A percentile compares a stretch with the other conserved stretches of the same genome.
These are phyloP conservation scores for Chalcis sispes DNA, from an alignment of 2,888 invertebrate species.

Conservation along the genomic window DNA sequence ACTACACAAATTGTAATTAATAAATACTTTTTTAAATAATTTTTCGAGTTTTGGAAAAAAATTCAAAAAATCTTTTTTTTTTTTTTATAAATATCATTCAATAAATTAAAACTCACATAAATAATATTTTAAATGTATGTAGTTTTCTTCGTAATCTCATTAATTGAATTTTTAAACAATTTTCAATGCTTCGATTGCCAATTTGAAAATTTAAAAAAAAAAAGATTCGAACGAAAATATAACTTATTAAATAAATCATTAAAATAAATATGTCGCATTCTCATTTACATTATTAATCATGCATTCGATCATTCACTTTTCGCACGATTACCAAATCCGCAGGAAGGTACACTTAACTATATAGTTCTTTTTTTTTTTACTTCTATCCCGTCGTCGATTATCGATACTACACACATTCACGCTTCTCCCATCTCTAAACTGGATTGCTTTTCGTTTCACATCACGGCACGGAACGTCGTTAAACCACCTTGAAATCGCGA, in stretches of 20 bases:
- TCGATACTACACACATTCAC: conserved; percentile 15
- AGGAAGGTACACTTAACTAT: conserved; percentile 53
- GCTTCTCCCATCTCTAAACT: conserved; percentile 18
- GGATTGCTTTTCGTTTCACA: conserved; percentile 54
- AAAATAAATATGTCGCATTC: conserved; percentile 40
- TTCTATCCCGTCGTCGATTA: conserved; percentile 15
- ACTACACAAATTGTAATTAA: neutral
- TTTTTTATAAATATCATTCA: no score
- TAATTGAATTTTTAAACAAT: neutral
- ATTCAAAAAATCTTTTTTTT: no score
- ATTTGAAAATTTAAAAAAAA: no score
- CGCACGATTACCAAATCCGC: conserved; percentile 28
- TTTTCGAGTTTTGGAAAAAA: neutral
- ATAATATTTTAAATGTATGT: neutral
- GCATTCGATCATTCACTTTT: conserved; percentile 3
- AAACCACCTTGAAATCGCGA: neutral
- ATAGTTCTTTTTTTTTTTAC: no score
- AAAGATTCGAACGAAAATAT: conserved; percentile 3
- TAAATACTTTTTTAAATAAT: neutral
- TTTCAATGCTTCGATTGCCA: conserved; percentile 26
- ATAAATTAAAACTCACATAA: neutral
- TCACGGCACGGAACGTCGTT: conserved; percentile 46
- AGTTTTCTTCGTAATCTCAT: conserved; percentile 1
- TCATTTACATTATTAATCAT: conserved; percentile 25
- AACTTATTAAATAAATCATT: conserved; percentile 31